Conservation (phyloP, 2,888 invertebrate genomes). For the Molorchus minor region DNA sequence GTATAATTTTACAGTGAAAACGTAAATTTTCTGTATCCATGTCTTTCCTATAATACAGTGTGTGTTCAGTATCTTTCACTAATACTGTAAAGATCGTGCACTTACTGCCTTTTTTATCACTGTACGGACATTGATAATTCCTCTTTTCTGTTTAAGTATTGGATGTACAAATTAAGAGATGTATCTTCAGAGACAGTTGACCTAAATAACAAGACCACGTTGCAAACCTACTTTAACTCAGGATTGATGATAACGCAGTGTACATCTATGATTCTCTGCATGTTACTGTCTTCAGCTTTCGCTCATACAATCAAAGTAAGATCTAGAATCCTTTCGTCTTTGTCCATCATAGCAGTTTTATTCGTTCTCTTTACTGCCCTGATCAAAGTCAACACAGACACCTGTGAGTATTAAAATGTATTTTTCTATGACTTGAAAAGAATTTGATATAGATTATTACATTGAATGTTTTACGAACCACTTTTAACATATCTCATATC, state of each 20-base stretch:
- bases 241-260: constrained; percentile 12
- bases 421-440: no score
- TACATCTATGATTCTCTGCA: constrained; percentile 28
- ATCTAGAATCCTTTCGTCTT: constrained; percentile 23
- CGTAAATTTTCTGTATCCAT: no score
- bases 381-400: constrained; percentile 34
- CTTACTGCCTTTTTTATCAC: no score
- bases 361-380: constrained; percentile 26
- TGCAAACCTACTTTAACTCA: constrained; percentile 23
- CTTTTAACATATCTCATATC: no score
- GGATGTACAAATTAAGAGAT: neutral
- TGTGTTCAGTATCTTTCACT: no score
- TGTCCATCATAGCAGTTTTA: constrained; percentile 5
- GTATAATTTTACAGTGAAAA: no score
- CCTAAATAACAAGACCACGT: constrained; percentile 22
- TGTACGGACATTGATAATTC: no score
- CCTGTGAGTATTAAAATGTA: neutral
- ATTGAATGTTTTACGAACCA: no score
- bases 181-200: constrained; percentile 11
- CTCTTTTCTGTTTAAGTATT: neutral
- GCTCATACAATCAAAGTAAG: constrained; percentile 34
- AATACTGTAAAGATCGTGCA: no score
- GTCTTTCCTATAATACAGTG: no score
- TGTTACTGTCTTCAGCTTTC: constrained; percentile 30
- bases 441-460: no score